These are phyloP conservation scores for Crotophaga sulcirostris DNA, from an alignment of 2,113 vertebrate species.

Conservation along the genomic window DNA sequence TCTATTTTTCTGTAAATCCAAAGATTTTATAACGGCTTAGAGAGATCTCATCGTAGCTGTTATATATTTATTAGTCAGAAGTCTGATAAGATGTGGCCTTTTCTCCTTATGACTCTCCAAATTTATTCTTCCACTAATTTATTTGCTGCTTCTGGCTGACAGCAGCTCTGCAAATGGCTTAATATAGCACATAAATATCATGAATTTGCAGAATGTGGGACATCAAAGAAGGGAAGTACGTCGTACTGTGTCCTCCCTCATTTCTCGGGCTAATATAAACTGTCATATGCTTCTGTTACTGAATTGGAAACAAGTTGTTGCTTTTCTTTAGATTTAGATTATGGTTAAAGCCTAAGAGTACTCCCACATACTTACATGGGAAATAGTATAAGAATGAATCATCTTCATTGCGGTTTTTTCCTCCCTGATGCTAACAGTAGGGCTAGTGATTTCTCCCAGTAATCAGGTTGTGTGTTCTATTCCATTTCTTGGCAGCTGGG, in stretches of 20 bases:
- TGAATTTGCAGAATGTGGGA: constrained; percentile 14
- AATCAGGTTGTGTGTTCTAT: not conserved
- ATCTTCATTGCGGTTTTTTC: not conserved
- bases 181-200: not conserved
- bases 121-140: not conserved
- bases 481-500: not conserved
- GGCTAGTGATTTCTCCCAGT: not conserved
- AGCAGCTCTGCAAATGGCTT: not conserved
- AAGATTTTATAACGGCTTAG: not conserved
- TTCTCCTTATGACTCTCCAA: not conserved
- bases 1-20: not conserved
- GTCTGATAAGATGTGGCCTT: not conserved
- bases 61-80: constrained; percentile 1
- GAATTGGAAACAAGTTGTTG: constrained; percentile 18
- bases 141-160: not conserved
- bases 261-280: constrained; percentile 17
- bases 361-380: constrained; percentile 9
- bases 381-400: constrained; percentile 18
- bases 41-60: not conserved
- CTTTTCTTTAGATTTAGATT: constrained; percentile 46
- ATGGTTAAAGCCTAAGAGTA: constrained; percentile 26
- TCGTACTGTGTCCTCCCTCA: not conserved
- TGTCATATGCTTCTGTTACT: not conserved
- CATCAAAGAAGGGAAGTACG: not conserved
- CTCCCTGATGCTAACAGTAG: not conserved